Evolutionary conservation across 2,888 invertebrate species (phyloP).

Genomic region (Lithophane socia): DNA sequence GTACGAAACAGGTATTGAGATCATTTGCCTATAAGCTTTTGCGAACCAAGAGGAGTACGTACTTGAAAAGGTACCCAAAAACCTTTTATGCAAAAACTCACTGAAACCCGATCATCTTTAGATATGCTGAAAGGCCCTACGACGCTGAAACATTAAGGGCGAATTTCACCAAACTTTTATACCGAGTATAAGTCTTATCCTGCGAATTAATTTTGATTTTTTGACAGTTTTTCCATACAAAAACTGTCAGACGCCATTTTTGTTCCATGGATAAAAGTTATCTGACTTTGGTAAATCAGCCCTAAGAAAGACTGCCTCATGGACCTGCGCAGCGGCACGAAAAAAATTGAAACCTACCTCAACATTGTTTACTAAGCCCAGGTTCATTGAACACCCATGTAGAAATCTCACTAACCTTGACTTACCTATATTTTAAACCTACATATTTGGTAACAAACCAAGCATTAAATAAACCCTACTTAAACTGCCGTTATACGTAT

Average conservation of each 20-base stretch:
- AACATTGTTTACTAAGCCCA: not conserved
- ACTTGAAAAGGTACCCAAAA: not conserved
- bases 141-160: not conserved
- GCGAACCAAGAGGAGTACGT: not conserved
- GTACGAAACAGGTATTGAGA: not conserved
- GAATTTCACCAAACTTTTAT: no score
- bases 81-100: not conserved
- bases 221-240: no score
- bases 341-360: slow-evolving; percentile 20
- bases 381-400: slow-evolving; percentile 31
- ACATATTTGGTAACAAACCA: slow-evolving; percentile 31
- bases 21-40: slow-evolving; percentile 22
- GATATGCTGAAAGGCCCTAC: not conserved
- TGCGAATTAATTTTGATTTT: no score
- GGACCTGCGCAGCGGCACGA: not conserved
- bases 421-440: slow-evolving; percentile 23
- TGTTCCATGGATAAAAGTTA: no score
- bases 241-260: no score
- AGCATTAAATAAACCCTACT: slow-evolving; percentile 46
- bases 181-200: no score
- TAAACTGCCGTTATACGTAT: slow-evolving; percentile 51
- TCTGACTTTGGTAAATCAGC: no score
- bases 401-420: slow-evolving; percentile 38
- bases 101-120: not conserved
- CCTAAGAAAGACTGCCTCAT: no score